phyloP scores from a whole-genome alignment of 2,888 invertebrate genomes.

The Clistopyga incitator region DNA sequence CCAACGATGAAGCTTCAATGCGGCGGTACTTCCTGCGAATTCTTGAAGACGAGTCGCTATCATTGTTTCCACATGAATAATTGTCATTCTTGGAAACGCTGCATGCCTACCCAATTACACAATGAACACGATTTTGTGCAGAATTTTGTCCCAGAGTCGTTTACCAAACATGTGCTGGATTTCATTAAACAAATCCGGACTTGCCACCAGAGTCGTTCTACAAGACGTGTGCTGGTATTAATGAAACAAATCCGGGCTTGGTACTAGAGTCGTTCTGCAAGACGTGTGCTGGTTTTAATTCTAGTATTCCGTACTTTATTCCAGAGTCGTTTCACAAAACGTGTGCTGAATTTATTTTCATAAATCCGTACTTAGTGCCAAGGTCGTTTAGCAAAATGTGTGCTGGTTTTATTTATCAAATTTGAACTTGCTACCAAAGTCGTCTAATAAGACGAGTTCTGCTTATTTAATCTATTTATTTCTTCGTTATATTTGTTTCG shows the following conservation, averaged over 20 bases:
- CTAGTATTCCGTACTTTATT: too few relatives aligned
- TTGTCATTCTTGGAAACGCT: neutral
- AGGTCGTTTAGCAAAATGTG: neutral
- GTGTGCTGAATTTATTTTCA: too few relatives aligned
- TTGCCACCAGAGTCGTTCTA: neutral
- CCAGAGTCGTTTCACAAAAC: too few relatives aligned
- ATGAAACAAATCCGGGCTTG: neutral
- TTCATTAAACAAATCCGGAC: neutral
- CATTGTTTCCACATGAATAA: slow-evolving; percentile 49
- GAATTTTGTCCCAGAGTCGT: neutral
- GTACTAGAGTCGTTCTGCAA: too few relatives aligned
- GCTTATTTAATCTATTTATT: too few relatives aligned
- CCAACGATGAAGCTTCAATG: slow-evolving; percentile 49
- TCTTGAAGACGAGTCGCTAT: slow-evolving; percentile 29
- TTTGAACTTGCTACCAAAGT: neutral
- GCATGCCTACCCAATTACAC: neutral
- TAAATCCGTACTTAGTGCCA: too few relatives aligned
- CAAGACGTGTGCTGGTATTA: neutral
- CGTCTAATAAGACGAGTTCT: neutral
- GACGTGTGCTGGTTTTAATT: too few relatives aligned
- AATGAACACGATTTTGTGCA: neutral
- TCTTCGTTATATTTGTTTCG: too few relatives aligned
- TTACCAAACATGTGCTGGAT: neutral
- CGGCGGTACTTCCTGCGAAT: slow-evolving; percentile 56
- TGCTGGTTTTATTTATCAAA: neutral